Evolutionary conservation across 1,140 invertebrate genomes (phyloP), one percentile per base, ranked within the genome.

Genomic region (Belonocnema kinseyi): DNA sequence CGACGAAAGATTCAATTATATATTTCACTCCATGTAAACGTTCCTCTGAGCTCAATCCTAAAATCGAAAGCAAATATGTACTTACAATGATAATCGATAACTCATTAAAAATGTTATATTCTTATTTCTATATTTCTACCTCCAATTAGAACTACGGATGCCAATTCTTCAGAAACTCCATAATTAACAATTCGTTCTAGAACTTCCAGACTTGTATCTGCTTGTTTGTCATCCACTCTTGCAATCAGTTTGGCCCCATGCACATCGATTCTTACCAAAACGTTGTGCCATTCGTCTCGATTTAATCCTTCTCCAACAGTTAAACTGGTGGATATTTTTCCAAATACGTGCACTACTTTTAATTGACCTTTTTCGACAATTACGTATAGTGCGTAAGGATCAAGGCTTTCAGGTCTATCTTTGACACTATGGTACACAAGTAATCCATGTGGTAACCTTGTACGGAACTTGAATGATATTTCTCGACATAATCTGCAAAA

Each of bases 1-100:
- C 97, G 56, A 98, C 96, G 88, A 98, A 98, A 13, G 97, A 97
- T 91, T 97, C 96, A 79, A 97, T 97, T 52, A 97, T 96, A 85
- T 97, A 97, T 90, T 97, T 97, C 0, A 97, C 96, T 74, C 96
- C 96, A 85, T 97, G 96, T 17, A 96, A 90, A 88, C 95, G 94
- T 88, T 97, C 96, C 88, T 97, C 96, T 1, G 96, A 96, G 85
- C 96, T 97, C 77, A 97, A 90, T 82, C 96, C 96, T 96, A 81
- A n/a, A 86, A 78, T 72, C 0, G 11, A 19, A 17, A 56, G 13
- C 13, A 58, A 12, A 2, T 26, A 13, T 58, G 3, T 58, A 33
- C 10, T 58, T 6, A 46, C 10, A 46, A 10, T 46, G 1, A 46
- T 46, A 33, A 10, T 46, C 0, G 4, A 46, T 46, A 11, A 46